Evolutionary conservation across 2,797 vertebrate species (phyloP).

Genomic region (Peromyscus melanophrys): DNA sequence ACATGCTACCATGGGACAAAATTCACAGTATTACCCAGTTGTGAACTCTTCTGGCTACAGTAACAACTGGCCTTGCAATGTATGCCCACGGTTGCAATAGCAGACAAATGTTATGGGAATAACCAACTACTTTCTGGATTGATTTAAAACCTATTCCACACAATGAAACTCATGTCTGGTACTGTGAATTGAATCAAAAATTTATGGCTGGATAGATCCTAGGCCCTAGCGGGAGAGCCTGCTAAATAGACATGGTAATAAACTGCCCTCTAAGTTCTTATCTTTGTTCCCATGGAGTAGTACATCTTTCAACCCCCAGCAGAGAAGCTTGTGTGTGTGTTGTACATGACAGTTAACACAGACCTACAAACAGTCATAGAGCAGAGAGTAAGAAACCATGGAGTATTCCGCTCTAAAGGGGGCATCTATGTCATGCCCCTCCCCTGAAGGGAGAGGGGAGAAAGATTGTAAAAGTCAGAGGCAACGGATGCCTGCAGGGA

Average conservation of each 20-base stretch:
- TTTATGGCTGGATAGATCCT: background rate
- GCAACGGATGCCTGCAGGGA: background rate
- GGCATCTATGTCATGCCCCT: background rate
- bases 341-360: background rate
- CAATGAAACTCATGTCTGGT: background rate
- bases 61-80: background rate
- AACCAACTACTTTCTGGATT: background rate
- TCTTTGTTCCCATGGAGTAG: background rate
- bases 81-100: background rate
- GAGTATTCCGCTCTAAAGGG: background rate
- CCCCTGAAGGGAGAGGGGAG: background rate
- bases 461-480: background rate
- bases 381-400: background rate
- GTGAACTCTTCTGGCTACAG: background rate
- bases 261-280: background rate
- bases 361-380: background rate
- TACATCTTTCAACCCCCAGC: background rate
- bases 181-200: background rate
- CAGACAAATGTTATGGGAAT: background rate
- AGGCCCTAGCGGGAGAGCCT: background rate
- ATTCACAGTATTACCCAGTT: background rate
- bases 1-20: too few species aligned
- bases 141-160: background rate
- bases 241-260: background rate
- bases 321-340: background rate